A percentile compares a stretch with the other conserved stretches of the same genome.
phyloP scores from a whole-genome alignment of 2,888 invertebrate genomes.

The Leptinotarsa tumamoca region DNA sequence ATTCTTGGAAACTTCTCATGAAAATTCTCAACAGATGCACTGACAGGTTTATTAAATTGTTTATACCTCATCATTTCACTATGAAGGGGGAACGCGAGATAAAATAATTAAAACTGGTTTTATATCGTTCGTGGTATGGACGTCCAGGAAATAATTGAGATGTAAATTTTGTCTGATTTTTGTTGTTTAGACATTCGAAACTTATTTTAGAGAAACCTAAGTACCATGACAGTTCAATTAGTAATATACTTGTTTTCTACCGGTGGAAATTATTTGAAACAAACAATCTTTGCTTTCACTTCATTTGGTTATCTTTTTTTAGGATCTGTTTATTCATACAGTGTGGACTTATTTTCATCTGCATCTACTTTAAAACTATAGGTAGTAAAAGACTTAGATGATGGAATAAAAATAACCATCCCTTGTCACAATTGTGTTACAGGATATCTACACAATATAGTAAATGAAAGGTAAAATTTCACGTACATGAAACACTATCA shows the following conservation, averaged over 20 bases:
- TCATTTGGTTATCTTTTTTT: conserved; percentile 3
- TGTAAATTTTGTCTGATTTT: conserved; percentile 24
- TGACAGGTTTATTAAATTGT: conserved; percentile 19
- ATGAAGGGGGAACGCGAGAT: not conserved
- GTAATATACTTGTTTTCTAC: conserved; percentile 16
- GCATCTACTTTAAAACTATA: too few species aligned
- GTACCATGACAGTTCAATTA: not conserved
- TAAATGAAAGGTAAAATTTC: too few species aligned
- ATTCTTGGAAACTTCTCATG: conserved; percentile 4
- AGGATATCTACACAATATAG: too few species aligned
- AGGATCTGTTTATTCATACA: too few species aligned
- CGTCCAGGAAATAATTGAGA: conserved; percentile 23
- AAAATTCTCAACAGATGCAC: conserved; percentile 13
- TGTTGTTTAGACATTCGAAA: conserved; percentile 18
- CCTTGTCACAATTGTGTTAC: too few species aligned
- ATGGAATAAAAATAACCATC: too few species aligned
- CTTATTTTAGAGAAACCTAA: not conserved
- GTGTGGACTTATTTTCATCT: too few species aligned
- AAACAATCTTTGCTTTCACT: not conserved
- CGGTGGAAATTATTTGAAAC: not conserved
- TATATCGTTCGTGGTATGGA: not conserved
- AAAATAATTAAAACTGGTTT: conserved; percentile 22
- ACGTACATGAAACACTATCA: too few species aligned
- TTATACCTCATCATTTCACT: not conserved
- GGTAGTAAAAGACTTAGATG: too few species aligned